phyloP scores from a whole-genome alignment of 2,888 invertebrate genomes.

The Anagyrus pseudococci region DNA sequence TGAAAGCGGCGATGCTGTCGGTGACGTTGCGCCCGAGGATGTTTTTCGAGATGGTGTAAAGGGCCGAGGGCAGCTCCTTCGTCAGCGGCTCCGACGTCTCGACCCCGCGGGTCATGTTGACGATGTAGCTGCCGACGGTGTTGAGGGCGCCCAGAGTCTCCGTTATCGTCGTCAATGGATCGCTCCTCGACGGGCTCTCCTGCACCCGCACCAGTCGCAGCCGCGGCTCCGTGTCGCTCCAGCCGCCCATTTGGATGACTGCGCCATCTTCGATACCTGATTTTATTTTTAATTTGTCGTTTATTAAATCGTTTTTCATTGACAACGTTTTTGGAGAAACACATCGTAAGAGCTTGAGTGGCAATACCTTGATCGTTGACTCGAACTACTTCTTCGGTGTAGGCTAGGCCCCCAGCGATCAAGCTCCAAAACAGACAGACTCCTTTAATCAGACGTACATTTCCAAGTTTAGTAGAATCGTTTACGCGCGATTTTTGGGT shows the following conservation, averaged over 20 bases:
- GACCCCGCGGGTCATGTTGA: conserved; percentile 75
- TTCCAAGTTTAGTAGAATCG: too few relatives aligned
- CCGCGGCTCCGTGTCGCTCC: conserved; percentile 47
- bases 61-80: conserved; percentile 73
- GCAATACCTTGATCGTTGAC: conserved; percentile 40
- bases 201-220: conserved; percentile 44
- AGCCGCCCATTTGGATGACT: too few relatives aligned
- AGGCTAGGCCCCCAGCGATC: conserved; percentile 45
- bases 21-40: conserved; percentile 81
- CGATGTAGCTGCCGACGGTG: conserved; percentile 83
- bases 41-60: conserved; percentile 82
- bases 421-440: conserved; percentile 50
- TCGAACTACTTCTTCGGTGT: conserved; percentile 49
- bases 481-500: too few relatives aligned
- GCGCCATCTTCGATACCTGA: too few relatives aligned
- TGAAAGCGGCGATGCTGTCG: conserved; percentile 78
- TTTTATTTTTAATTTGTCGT: not conserved
- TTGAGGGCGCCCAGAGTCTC: conserved; percentile 81
- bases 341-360: too few relatives aligned
- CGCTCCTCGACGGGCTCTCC: conserved; percentile 42
- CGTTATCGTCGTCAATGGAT: conserved; percentile 64
- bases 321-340: too few relatives aligned
- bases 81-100: conserved; percentile 60
- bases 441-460: conserved; percentile 47
- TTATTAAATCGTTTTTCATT: not conserved